Conservation (phyloP, 2,113 vertebrate species). For the Crocuta crocuta region DNA sequence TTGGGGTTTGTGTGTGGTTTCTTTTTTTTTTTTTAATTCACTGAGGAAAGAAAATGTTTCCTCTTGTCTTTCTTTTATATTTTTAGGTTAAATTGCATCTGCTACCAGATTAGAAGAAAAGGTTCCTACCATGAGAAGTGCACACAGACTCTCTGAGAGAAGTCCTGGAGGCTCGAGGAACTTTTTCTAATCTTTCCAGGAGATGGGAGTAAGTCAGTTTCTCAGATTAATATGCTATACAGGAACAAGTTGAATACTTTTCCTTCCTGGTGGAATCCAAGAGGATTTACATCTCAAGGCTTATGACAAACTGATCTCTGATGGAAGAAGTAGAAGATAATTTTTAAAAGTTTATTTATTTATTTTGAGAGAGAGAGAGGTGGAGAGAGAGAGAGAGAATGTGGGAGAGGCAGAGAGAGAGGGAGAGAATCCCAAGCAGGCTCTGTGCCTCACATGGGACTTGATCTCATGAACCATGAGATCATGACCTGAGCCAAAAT, state of each 20-base stretch:
- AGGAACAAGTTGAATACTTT: not conserved
- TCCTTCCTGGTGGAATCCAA: not conserved
- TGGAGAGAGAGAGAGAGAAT: too few species aligned
- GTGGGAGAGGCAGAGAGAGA: too few species aligned
- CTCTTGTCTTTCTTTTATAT: not conserved
- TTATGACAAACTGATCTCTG: not conserved
- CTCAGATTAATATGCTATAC: not conserved
- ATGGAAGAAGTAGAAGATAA: not conserved
- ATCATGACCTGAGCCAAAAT: too few species aligned
- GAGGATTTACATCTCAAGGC: not conserved
- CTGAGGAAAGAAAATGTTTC: not conserved
- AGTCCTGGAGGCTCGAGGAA: not conserved
- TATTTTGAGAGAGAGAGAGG: too few species aligned
- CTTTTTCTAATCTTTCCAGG: not conserved
- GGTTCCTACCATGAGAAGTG: not conserved
- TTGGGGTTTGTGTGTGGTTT: too few species aligned
- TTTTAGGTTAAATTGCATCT: constrained; percentile 39
- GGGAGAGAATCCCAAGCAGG: too few species aligned
- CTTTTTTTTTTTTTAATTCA: not conserved
- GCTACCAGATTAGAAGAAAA: not conserved
- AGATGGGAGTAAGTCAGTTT: not conserved
- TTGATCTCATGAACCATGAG: too few species aligned
- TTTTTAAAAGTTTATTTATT: too few species aligned
- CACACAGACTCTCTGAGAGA: not conserved
- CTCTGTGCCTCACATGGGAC: too few species aligned